Evolutionary conservation across 2,113 vertebrate genomes (phyloP).

Genomic region (Charadrius vociferus): DNA sequence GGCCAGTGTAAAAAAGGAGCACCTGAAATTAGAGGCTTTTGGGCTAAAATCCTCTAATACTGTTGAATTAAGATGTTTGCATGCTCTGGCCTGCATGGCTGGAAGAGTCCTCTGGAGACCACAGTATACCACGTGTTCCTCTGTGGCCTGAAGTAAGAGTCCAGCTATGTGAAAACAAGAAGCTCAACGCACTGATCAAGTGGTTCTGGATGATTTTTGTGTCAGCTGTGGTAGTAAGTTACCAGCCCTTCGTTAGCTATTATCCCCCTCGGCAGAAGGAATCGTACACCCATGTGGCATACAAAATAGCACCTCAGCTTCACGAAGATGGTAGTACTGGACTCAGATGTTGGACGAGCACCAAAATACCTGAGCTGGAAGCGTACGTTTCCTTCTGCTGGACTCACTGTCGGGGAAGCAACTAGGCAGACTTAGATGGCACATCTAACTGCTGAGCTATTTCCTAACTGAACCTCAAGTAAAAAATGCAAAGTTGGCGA

Average conservation of each 20-base stretch:
- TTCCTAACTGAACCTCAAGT: neutral
- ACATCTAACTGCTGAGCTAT: neutral
- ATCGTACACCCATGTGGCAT: fast-evolving
- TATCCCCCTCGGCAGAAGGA: neutral
- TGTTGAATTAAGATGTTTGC: neutral
- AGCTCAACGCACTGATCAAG: neutral
- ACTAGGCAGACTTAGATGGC: neutral
- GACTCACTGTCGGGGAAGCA: neutral
- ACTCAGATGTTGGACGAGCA: neutral
- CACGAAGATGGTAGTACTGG: neutral
- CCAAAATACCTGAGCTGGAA: neutral
- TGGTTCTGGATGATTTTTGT: neutral
- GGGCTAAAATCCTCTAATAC: neutral
- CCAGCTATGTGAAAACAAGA: neutral
- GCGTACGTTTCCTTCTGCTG: neutral
- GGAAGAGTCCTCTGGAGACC: neutral
- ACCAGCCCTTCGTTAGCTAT: neutral
- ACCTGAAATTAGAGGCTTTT: slow-evolving; percentile 4
- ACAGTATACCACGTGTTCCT: neutral
- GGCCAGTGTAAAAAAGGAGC: neutral
- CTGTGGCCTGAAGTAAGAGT: neutral
- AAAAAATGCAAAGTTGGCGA: neutral
- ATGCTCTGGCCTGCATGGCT: neutral
- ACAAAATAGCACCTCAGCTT: neutral
- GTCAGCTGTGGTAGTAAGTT: neutral